A percentile compares a stretch with the other conserved stretches of the same genome.
phyloP scores from a whole-genome alignment of 1,140 invertebrate species.

The Musca vetustissima region DNA sequence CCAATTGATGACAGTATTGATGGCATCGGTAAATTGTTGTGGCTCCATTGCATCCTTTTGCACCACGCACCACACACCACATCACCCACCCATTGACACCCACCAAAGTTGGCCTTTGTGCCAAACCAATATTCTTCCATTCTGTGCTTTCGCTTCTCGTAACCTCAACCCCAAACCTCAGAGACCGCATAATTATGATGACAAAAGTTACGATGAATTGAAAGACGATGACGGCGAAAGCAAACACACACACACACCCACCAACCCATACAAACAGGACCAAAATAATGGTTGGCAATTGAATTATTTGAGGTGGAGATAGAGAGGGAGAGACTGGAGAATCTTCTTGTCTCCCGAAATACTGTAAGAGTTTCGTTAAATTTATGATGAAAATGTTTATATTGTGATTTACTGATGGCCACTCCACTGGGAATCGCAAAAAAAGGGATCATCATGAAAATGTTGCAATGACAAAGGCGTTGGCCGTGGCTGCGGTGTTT shows the following conservation, averaged over 20 bases:
- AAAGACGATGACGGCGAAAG: neutral
- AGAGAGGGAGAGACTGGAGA: too few species aligned
- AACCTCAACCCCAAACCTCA: neutral
- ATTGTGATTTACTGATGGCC: neutral
- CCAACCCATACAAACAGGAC: neutral
- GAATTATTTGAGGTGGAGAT: too few species aligned
- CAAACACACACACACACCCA: neutral
- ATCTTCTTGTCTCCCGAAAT: too few species aligned
- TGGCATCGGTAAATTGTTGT: slow-evolving; percentile 4
- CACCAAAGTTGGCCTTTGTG: neutral
- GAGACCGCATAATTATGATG: slow-evolving; percentile 19
- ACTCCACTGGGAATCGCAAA: too few species aligned
- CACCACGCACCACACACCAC: too few species aligned
- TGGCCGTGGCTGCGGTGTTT: too few species aligned
- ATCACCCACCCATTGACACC: neutral
- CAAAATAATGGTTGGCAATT: too few species aligned
- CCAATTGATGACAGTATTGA: slow-evolving; percentile 22
- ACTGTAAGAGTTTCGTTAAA: neutral
- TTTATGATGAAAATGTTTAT: slow-evolving; percentile 9
- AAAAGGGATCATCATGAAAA: too few species aligned
- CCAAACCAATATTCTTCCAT: neutral
- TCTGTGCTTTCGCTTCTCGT: neutral
- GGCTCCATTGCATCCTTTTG: neutral
- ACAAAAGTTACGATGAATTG: slow-evolving; percentile 11
- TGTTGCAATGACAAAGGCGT: too few species aligned